Conservation (phyloP, 2,797 vertebrate genomes). For the Anolis apletophallus region DNA sequence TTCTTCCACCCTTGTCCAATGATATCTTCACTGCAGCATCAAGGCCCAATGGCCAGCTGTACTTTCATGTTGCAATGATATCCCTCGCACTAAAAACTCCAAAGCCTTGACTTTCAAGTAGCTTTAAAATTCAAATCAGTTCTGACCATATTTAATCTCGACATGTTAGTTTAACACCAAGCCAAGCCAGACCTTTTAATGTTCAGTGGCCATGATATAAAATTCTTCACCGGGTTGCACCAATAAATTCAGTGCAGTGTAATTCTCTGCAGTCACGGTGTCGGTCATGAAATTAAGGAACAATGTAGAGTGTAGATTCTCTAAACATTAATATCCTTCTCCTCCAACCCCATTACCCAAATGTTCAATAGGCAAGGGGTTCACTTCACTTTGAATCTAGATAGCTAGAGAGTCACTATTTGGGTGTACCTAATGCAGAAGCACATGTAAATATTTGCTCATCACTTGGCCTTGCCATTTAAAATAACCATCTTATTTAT, state of each 20-base stretch:
- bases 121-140: conserved; percentile 82
- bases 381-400: neutral
- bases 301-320: conserved; percentile 42
- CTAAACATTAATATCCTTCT: conserved; percentile 10
- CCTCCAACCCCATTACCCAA: neutral
- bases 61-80: conserved; percentile 66
- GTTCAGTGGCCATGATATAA: conserved; percentile 79
- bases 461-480: neutral
- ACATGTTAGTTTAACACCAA: conserved; percentile 83
- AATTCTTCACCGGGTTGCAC: conserved; percentile 74
- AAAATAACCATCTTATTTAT: neutral
- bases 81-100: conserved; percentile 74
- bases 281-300: conserved; percentile 64
- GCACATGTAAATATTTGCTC: neutral
- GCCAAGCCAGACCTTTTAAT: conserved; percentile 81
- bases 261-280: conserved; percentile 66
- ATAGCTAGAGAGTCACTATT: neutral
- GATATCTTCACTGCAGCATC: conserved; percentile 44
- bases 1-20: neutral
- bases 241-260: conserved; percentile 76
- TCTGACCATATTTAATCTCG: conserved; percentile 80
- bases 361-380: neutral
- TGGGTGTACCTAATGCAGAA: neutral
- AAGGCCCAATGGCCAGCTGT: conserved; percentile 60
- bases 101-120: conserved; percentile 74